These are phyloP conservation scores for Ascaphus truei DNA, from an alignment of 2,113 vertebrate species.

Conservation along the genomic window DNA sequence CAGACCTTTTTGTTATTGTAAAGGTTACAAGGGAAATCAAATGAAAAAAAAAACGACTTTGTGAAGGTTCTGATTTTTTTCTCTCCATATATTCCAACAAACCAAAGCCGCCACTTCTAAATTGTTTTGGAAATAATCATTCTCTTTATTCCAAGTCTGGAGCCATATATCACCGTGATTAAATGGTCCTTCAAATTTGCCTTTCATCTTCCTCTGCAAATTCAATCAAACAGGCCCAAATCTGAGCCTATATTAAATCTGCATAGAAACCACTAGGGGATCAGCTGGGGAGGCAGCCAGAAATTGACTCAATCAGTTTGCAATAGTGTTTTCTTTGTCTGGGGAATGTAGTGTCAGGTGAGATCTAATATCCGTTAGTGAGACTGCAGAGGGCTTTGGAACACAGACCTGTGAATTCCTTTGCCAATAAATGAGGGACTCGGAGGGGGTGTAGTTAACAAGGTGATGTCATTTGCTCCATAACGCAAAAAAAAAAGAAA, in stretches of 20 bases:
- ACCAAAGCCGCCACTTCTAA: background rate
- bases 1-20: background rate
- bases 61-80: background rate
- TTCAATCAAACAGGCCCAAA: background rate
- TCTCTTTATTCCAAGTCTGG: background rate
- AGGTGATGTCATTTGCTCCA: no score
- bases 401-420: background rate
- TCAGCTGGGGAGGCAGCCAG: background rate
- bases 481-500: no score
- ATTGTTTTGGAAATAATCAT: conserved; percentile 3
- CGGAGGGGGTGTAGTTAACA: no score
- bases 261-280: background rate
- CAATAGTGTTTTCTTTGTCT: background rate
- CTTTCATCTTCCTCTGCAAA: background rate
- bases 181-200: background rate
- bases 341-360: background rate
- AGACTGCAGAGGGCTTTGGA: background rate
- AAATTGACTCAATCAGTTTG: background rate
- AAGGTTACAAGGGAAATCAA: background rate
- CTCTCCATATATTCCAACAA: background rate
- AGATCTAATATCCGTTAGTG: background rate
- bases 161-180: background rate
- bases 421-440: background rate
- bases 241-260: background rate
- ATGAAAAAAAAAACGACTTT: background rate